Conservation (phyloP, 2,113 vertebrate species). For the Syngnathus typhle region DNA sequence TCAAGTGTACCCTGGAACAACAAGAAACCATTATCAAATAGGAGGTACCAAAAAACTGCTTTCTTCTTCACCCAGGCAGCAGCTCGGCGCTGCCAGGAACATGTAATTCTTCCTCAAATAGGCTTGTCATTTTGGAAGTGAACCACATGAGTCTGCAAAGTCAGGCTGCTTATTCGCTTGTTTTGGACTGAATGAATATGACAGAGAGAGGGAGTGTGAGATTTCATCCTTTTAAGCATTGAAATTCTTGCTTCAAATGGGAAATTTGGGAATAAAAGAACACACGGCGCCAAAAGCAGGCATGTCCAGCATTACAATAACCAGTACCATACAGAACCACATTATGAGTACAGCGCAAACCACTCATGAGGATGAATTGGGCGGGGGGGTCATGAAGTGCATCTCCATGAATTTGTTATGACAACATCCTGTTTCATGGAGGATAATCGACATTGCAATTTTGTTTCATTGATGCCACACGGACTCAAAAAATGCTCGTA, state of each 20-base stretch:
- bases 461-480: too few relatives aligned
- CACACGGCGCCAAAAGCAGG: not conserved
- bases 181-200: not conserved
- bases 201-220: not conserved
- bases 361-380: not conserved
- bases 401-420: too few relatives aligned
- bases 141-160: not conserved
- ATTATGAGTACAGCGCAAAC: not conserved
- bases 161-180: not conserved
- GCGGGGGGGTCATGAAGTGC: not conserved
- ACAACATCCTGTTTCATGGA: too few relatives aligned
- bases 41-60: not conserved
- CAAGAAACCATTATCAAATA: not conserved
- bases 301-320: not conserved
- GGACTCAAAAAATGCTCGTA: too few relatives aligned
- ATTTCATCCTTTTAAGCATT: not conserved
- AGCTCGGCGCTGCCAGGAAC: not conserved
- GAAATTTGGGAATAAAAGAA: not conserved
- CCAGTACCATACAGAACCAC: not conserved
- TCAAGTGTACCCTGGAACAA: not conserved
- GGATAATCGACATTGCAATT: too few relatives aligned
- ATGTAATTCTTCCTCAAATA: not conserved
- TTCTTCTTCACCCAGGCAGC: not conserved
- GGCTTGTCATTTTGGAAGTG: not conserved
- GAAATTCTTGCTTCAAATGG: not conserved